A percentile compares a stretch with the other conserved stretches of the same genome.
phyloP scores from a whole-genome alignment of 1,140 invertebrate genomes.

The Babylonia areolata region DNA sequence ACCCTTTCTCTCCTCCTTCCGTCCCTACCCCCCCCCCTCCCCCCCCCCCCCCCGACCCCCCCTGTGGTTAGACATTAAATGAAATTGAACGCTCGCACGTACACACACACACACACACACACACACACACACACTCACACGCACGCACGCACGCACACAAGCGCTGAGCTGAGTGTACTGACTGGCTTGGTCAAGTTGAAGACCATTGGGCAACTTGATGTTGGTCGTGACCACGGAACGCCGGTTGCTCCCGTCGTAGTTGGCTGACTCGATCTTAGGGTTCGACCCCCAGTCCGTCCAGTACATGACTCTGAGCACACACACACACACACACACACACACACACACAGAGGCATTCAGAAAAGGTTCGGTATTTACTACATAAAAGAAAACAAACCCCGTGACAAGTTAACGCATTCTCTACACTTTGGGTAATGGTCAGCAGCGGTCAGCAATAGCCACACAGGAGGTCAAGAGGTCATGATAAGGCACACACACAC shows the following conservation, averaged over 20 bases:
- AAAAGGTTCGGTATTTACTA: too few relatives aligned
- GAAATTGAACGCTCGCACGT: not conserved
- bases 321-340: conserved; percentile 1
- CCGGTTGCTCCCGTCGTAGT: conserved; percentile 74
- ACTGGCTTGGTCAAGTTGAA: conserved; percentile 79
- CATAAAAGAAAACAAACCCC: too few relatives aligned
- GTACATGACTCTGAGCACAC: conserved; percentile 73
- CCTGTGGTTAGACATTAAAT: too few relatives aligned
- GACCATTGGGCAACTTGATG: conserved; percentile 80
- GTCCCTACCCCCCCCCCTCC: too few relatives aligned
- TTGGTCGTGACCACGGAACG: conserved; percentile 77
- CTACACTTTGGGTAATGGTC: too few relatives aligned
- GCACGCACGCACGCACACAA: conserved; percentile 8
- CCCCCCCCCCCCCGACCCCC: too few relatives aligned
- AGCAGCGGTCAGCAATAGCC: too few relatives aligned
- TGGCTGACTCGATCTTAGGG: conserved; percentile 75
- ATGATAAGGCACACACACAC: too few relatives aligned
- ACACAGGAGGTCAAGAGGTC: too few relatives aligned
- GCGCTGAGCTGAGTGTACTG: conserved; percentile 5
- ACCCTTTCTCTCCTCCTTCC: too few relatives aligned
- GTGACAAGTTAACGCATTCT: too few relatives aligned
- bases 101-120: conserved; percentile 16
- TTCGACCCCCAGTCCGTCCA: conserved; percentile 77
- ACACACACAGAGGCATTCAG: too few relatives aligned
- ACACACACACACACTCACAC: conserved; percentile 11